A percentile compares a stretch with the other conserved stretches of the same genome.
phyloP scores from a whole-genome alignment of 2,113 vertebrate genomes.

The Alethe diademata region DNA sequence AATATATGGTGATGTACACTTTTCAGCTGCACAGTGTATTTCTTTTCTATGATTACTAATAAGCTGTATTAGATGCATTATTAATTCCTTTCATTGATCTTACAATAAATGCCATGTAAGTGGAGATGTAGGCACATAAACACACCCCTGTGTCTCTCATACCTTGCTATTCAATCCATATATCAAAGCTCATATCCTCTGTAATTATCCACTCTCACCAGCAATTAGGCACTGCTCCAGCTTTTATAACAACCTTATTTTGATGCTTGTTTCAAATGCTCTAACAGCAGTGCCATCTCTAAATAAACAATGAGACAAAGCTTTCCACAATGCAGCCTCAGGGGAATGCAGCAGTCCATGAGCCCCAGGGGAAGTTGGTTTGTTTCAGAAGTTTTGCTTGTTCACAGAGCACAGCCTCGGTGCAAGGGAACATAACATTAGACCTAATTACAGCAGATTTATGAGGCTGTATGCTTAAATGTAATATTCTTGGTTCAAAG shows the following conservation, averaged over 20 bases:
- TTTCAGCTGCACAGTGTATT: background rate
- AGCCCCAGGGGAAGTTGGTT: background rate
- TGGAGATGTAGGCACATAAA: background rate
- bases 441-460: constrained; percentile 9
- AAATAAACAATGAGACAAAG: constrained; percentile 39
- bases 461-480: background rate
- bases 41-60: background rate
- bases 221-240: background rate
- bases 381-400: background rate
- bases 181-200: constrained; percentile 38
- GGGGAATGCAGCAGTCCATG: background rate
- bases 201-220: constrained; percentile 1
- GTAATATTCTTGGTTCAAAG: background rate
- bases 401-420: background rate
- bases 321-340: background rate
- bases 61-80: background rate
- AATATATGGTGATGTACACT: background rate
- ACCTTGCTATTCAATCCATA: background rate
- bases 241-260: background rate
- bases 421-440: background rate
- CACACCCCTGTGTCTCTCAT: background rate
- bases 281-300: background rate
- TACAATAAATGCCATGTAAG: background rate
- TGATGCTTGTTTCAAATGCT: background rate
- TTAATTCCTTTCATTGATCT: constrained; percentile 29